A percentile compares a stretch with the other conserved stretches of the same genome.
Evolutionary conservation across 1,140 invertebrate genomes (phyloP).

Genomic region (Atopsyche davidsoni): DNA sequence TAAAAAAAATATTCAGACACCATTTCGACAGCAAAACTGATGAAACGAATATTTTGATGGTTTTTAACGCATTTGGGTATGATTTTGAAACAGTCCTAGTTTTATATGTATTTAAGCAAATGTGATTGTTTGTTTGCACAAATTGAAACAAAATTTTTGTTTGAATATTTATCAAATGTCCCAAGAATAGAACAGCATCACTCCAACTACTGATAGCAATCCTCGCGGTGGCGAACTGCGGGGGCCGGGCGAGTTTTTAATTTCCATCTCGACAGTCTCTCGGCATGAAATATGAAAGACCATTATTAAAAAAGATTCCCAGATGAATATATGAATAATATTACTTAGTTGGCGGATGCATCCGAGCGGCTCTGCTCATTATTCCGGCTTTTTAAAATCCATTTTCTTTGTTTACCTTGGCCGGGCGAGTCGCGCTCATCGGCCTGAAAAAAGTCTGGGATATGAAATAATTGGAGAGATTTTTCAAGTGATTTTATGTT

Average conservation of each 20-base stretch:
- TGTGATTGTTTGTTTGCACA: no score
- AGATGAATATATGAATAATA: constrained; percentile 20
- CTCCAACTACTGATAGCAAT: no score
- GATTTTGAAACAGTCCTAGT: no score
- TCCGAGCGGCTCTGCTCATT: constrained; percentile 8
- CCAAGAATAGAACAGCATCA: no score
- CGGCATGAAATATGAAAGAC: constrained; percentile 10
- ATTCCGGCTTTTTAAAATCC: constrained; percentile 15
- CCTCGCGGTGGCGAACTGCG: no score
- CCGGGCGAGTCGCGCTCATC: no score
- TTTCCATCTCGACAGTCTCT: neutral
- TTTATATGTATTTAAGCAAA: no score
- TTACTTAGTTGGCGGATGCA: constrained; percentile 10
- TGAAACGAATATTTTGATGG: neutral
- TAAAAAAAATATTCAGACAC: neutral
- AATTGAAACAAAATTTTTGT: no score
- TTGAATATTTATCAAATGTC: no score
- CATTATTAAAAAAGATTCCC: constrained; percentile 21
- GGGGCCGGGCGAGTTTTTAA: no score
- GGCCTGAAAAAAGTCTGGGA: neutral
- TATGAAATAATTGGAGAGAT: neutral
- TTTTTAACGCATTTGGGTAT: no score
- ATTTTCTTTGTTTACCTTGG: constrained; percentile 17
- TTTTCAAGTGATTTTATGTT: no score
- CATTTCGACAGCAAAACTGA: neutral